Evolutionary conservation across 2,113 vertebrate species (phyloP).

Genomic region (Protobothrops flavoviridis): DNA sequence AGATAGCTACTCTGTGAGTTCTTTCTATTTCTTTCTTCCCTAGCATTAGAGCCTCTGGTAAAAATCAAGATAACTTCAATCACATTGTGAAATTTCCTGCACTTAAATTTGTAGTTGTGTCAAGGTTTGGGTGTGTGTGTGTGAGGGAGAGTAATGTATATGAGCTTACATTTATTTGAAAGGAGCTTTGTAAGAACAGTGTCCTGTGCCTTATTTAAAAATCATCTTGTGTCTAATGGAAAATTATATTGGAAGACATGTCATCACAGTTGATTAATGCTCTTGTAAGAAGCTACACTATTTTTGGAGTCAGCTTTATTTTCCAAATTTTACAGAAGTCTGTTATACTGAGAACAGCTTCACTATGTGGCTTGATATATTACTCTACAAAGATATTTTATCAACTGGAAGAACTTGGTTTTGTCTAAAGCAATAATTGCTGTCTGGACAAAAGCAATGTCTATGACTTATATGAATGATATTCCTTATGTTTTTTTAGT

Average conservation of each 20-base stretch:
- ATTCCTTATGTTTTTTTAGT: conserved; percentile 56
- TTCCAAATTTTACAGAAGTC: conserved; percentile 23
- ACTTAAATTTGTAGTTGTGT: background rate
- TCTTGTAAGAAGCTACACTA: conserved; percentile 13
- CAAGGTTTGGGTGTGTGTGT: background rate
- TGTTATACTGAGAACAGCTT: conserved; percentile 49
- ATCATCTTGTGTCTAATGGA: background rate
- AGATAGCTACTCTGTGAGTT: background rate
- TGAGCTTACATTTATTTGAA: background rate
- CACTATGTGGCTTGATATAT: conserved; percentile 23
- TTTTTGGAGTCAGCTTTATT: conserved; percentile 9
- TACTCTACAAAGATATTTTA: conserved; percentile 24
- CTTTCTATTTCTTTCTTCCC: background rate
- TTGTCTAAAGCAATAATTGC: conserved; percentile 54
- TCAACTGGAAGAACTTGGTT: conserved; percentile 49
- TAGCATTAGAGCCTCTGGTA: background rate
- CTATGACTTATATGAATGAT: conserved; percentile 52
- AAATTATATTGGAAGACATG: conserved; percentile 12
- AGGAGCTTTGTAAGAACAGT: background rate
- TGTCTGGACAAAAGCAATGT: conserved; percentile 57
- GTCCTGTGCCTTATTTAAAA: background rate
- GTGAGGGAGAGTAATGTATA: background rate
- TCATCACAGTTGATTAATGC: background rate
- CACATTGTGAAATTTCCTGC: background rate
- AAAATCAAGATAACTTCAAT: background rate